Percentiles rank a stretch among this genome's conserved stretches.
Evolutionary conservation across 2,888 invertebrate genomes (phyloP).

Genomic region (Apotomis turbidana): DNA sequence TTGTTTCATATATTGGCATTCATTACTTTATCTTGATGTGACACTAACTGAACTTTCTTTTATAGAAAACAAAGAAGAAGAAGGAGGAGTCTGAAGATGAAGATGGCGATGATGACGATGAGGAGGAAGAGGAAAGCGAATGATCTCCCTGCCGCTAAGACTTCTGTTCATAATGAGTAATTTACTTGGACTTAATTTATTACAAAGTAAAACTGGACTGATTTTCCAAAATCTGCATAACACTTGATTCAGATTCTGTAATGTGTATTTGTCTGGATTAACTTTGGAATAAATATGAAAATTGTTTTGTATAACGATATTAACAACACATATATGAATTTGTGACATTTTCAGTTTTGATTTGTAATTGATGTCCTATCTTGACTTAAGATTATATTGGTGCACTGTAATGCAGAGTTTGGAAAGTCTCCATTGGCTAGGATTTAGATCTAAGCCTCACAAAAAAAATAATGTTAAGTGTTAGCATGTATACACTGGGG

Average conservation of each 20-base stretch:
- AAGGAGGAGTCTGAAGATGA: slow-evolving; percentile 87
- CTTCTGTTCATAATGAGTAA: slow-evolving; percentile 82
- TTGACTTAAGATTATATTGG: slow-evolving; percentile 47
- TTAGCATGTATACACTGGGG: slow-evolving; percentile 82
- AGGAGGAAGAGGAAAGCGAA: slow-evolving; percentile 86
- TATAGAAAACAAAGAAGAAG: slow-evolving; percentile 82
- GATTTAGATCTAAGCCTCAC: slow-evolving; percentile 78
- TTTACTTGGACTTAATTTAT: slow-evolving; percentile 84
- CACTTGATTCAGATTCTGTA: slow-evolving; percentile 41
- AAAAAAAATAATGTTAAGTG: slow-evolving; percentile 81
- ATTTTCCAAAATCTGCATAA: slow-evolving; percentile 80
- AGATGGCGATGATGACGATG: slow-evolving; percentile 84
- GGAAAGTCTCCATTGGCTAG: slow-evolving; percentile 81
- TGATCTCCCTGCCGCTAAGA: slow-evolving; percentile 79
- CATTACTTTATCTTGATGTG: slow-evolving; percentile 9
- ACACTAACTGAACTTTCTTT: slow-evolving; percentile 41
- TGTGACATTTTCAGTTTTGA: slow-evolving; percentile 30
- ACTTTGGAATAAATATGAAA: slow-evolving; percentile 21
- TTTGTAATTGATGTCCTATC: slow-evolving; percentile 36
- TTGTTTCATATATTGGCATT: background rate
- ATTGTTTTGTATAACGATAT: slow-evolving; percentile 31
- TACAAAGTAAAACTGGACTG: slow-evolving; percentile 81
- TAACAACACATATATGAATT: slow-evolving; percentile 22
- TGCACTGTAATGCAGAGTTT: slow-evolving; percentile 74
- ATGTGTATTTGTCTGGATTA: slow-evolving; percentile 39